Evolutionary conservation across 2,888 invertebrate genomes (phyloP), one percentile per base, ranked within the genome.

Genomic region (Xylota segnis): DNA sequence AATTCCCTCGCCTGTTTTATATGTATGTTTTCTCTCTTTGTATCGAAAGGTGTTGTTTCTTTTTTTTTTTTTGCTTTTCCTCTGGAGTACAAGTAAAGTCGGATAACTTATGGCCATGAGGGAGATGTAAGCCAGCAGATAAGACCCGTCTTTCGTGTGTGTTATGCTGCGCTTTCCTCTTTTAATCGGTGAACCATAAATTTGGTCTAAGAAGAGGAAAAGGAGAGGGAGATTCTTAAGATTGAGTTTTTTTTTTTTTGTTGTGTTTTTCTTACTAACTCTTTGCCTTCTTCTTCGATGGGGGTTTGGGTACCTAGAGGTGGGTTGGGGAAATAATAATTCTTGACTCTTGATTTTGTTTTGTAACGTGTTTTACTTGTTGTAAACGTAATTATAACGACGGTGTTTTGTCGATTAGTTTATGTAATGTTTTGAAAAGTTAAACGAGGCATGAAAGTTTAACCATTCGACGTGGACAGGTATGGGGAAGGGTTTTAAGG

Each of bases 381-480:
- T 58, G 78, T 65, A 50, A 71, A 56, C 40, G 52, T 66, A 79
- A 79, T 79, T 66, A 79, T 65, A 56, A 37, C 40, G 43, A 47
- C 40, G 79, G 58, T 23, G 61, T 74, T 74, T 59, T 47, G 54
- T 75, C 58, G 84, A 86, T 81, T 76, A 63, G 81, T 82, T 86
- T 77, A 86, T 86, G 86, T 72, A 77, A 86, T 86, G 86, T 86
- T 86, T 76, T 86, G 81, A 86, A 81, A 66, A 70, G 66, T 65
- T 65, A 29, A 86, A 81, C 76, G 71, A 86, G 65, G 65, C 56
- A 71, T 86, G 61, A 79, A 75, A 63, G 59, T 59, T 29, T 72
- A 34, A 32, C 52, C 10, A 27, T 34, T 45, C 47, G 29, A 47
- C 29, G 29, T 29, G 7, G 34, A 37, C 50, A 50, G 32, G 34